Percentiles rank a stretch among this genome's conserved stretches.
Evolutionary conservation across 2,113 vertebrate genomes (phyloP).

Genomic region (Lontra canadensis): DNA sequence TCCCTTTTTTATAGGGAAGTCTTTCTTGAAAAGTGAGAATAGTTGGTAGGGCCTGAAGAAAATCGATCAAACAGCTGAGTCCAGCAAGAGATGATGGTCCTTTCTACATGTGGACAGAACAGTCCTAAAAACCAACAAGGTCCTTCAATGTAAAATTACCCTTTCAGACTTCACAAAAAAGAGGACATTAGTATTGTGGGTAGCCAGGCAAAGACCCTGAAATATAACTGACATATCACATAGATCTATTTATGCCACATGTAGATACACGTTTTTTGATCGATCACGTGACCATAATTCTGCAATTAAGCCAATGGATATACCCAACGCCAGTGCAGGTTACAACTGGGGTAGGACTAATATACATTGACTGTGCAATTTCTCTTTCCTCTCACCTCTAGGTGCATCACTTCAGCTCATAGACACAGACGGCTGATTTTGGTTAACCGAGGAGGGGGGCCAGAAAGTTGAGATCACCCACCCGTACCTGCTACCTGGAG

Average conservation of each 20-base stretch:
- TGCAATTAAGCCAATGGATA: not conserved
- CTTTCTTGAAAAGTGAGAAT: not conserved
- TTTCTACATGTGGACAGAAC: not conserved
- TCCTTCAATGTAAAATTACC: not conserved
- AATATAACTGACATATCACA: not conserved
- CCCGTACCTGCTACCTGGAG: conserved; percentile 88
- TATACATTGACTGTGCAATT: not conserved
- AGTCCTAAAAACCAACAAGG: not conserved
- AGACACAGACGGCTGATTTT: not conserved
- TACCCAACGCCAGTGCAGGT: not conserved
- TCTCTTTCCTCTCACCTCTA: conserved; percentile 3
- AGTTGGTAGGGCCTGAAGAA: not conserved
- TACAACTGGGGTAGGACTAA: not conserved
- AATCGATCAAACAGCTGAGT: not conserved
- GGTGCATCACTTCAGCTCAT: not conserved
- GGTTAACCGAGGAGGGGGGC: not conserved
- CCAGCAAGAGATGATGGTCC: not conserved
- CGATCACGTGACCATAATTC: not conserved
- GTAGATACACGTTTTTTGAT: not conserved
- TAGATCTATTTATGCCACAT: not conserved
- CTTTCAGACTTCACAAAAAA: not conserved
- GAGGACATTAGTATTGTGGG: not conserved
- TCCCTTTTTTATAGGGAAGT: not conserved
- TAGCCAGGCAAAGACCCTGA: not conserved
- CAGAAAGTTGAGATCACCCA: conserved; percentile 35